Base-by-base conservation (phyloP, 2,113 vertebrate genomes). In the Ramphastos sulfuratus region DNA sequence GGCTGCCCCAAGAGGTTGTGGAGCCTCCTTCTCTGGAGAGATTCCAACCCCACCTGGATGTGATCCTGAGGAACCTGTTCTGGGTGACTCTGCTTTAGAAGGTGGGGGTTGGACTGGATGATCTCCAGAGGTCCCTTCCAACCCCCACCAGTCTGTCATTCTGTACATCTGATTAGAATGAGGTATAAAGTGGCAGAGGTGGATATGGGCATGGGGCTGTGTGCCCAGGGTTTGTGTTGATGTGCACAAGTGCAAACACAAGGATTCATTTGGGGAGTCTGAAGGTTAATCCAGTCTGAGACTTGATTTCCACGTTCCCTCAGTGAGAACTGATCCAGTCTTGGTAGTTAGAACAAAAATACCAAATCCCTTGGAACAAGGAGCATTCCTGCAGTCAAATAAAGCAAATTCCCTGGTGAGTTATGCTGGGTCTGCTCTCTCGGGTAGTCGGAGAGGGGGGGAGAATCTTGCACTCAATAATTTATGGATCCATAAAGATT, bases 401-500 rank as follows among this genome's bases (percentile, higher is more conserved):
- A 12, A 67, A 85, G 56, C 8, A 24, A 11, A 64, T 63, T 69
- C 87, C 72, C 82, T 64, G 55, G 23, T 76, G 86, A 80, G 64
- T 56, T 85, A 33, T 10, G 33, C 84, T 56, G 33, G 76, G 37
- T 59, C 67, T 87, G 5, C 64, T 87, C 87, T 54, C 48, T 12
- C 0, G 2, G 85, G 72, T 44, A 44, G 69, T 15, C 25, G 56
- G 82, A 52, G 74, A 31, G 48, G 39, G 31, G 50, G 81, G 55
- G 30, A 79, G 71, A 85, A 37, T 48, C 79, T 72, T 85, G 33
- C 5, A 14, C 54, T 92, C 85, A 35, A 31, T 92, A 85, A 89
- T 89, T 83, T 81, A 91, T 85, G 44, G 69, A 83, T 84, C 90
- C 69, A 67, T 92, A 90, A 90, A 86, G 85, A 59, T 59, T 37